Evolutionary conservation across 2,797 vertebrate genomes (phyloP).

Genomic region (Neopelma chrysocephalum): DNA sequence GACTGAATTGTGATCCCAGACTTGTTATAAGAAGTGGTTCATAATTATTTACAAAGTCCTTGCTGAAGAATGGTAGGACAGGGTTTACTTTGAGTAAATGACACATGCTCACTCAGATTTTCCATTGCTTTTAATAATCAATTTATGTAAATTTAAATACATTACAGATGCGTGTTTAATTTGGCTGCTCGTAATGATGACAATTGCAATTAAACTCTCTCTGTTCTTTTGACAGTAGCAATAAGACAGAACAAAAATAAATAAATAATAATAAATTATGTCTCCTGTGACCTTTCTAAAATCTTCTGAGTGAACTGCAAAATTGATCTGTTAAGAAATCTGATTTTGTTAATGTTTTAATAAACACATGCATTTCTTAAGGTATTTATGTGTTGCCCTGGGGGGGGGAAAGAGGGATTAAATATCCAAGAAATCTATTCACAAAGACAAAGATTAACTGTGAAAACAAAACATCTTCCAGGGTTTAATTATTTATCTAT

Average conservation of each 20-base stretch:
- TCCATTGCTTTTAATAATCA: constrained; percentile 40
- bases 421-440: background rate
- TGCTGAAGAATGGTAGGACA: background rate
- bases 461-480: background rate
- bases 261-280: background rate
- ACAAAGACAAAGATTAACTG: background rate
- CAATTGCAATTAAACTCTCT: constrained; percentile 46
- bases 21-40: background rate
- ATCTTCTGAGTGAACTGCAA: background rate
- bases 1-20: background rate
- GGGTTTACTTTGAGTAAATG: background rate
- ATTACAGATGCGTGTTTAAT: constrained; percentile 54
- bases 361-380: background rate
- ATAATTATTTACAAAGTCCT: background rate
- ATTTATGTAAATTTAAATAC: constrained; percentile 62
- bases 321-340: background rate
- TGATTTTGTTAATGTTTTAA: background rate
- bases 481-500: background rate
- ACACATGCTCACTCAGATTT: background rate
- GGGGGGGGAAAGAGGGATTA: background rate
- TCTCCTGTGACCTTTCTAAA: constrained; percentile 49
- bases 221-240: background rate
- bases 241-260: background rate
- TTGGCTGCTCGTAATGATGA: constrained; percentile 45
- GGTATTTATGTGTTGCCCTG: background rate